Evolutionary conservation across 2,113 vertebrate species (phyloP).

Genomic region (Spizaetus ornatus): DNA sequence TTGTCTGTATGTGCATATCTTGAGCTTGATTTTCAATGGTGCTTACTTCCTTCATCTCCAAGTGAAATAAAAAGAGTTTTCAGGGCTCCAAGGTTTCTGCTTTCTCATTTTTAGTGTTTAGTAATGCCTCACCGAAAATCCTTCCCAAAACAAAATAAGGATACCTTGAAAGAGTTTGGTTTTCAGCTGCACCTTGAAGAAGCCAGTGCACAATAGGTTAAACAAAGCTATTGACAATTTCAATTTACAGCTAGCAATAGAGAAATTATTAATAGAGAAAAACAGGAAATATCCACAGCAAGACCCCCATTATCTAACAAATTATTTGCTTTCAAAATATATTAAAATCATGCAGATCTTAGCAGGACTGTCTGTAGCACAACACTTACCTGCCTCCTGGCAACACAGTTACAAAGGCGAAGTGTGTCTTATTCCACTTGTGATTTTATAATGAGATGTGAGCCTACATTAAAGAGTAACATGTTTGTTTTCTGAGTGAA

Average conservation of each 20-base stretch:
- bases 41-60: neutral
- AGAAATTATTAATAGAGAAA: slow-evolving; percentile 56
- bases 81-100: neutral
- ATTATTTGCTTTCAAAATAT: slow-evolving; percentile 65
- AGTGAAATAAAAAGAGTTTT: neutral
- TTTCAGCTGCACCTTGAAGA: neutral
- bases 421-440: slow-evolving; percentile 69
- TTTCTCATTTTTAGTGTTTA: neutral
- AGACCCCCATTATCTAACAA: slow-evolving; percentile 43
- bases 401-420: slow-evolving; percentile 63
- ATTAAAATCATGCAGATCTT: slow-evolving; percentile 68
- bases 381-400: slow-evolving; percentile 63
- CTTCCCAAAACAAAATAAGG: neutral
- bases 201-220: slow-evolving; percentile 14
- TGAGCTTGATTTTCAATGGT: neutral
- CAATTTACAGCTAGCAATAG: neutral
- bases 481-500: slow-evolving; percentile 74
- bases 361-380: slow-evolving; percentile 45
- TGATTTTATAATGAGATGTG: slow-evolving; percentile 73
- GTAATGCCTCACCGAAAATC: neutral
- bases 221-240: slow-evolving; percentile 13
- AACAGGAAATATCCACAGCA: slow-evolving; percentile 53
- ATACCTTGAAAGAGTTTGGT: neutral
- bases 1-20: neutral
- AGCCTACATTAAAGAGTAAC: slow-evolving; percentile 70